phyloP scores from a whole-genome alignment of 2,888 invertebrate genomes.

The Andrena haemorrhoa region DNA sequence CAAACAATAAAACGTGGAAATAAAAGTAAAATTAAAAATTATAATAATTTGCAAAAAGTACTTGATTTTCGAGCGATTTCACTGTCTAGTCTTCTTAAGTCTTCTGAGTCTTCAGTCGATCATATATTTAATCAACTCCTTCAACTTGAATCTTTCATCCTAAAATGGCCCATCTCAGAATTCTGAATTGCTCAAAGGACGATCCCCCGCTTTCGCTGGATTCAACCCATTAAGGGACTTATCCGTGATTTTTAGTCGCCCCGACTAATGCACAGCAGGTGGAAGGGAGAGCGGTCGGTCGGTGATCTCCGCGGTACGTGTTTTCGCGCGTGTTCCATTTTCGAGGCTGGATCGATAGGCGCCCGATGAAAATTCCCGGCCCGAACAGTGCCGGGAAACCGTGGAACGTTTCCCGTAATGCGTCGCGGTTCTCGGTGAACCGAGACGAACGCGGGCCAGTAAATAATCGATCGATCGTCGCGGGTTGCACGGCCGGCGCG shows the following conservation, averaged over 20 bases:
- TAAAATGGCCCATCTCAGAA: too few relatives aligned
- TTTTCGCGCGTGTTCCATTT: constrained; percentile 40
- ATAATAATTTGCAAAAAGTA: too few relatives aligned
- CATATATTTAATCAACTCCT: too few relatives aligned
- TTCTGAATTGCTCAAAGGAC: too few relatives aligned
- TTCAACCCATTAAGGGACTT: too few relatives aligned
- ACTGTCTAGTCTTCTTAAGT: too few relatives aligned
- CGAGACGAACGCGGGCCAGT: constrained; percentile 28
- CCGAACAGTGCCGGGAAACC: constrained; percentile 33
- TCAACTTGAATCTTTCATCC: too few relatives aligned
- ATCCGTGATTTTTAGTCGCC: constrained; percentile 24
- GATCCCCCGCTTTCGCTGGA: too few relatives aligned
- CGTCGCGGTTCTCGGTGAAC: constrained; percentile 43
- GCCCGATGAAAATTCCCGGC: constrained; percentile 45
- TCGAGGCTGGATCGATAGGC: constrained; percentile 48
- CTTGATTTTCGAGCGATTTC: too few relatives aligned
- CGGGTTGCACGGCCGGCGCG: not conserved
- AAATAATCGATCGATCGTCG: constrained; percentile 48
- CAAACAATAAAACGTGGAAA: too few relatives aligned
- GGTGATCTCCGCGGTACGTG: constrained; percentile 23
- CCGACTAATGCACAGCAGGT: not conserved
- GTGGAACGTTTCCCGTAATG: constrained; percentile 45
- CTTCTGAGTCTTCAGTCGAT: too few relatives aligned
- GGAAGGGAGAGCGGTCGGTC: not conserved
- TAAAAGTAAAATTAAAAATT: too few relatives aligned